These are phyloP conservation scores for Acleris sparsana DNA, from an alignment of 2,888 invertebrate species.

Conservation along the genomic window DNA sequence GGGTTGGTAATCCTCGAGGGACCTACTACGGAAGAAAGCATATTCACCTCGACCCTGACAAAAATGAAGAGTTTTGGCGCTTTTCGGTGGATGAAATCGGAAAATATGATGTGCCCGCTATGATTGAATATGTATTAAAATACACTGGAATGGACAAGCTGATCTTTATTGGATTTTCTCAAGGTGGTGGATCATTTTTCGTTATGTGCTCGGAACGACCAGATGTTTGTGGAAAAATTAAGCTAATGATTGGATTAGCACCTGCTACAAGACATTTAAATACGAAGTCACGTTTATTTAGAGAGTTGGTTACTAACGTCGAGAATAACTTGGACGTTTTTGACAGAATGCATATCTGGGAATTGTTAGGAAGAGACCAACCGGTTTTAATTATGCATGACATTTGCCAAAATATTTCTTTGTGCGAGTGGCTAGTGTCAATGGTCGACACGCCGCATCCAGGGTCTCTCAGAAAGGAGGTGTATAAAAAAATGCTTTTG, in stretches of 20 bases:
- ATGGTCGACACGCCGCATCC: slow-evolving; percentile 17
- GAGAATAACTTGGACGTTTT: slow-evolving; percentile 28
- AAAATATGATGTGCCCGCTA: slow-evolving; percentile 86
- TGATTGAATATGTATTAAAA: slow-evolving; percentile 23
- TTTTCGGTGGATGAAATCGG: slow-evolving; percentile 90
- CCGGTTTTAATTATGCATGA: neutral
- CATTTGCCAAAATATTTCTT: neutral
- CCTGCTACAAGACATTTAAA: slow-evolving; percentile 76
- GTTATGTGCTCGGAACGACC: slow-evolving; percentile 82
- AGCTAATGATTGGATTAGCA: slow-evolving; percentile 81
- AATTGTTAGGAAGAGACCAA: slow-evolving; percentile 23
- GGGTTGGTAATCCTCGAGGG: slow-evolving; percentile 32
- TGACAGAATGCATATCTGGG: slow-evolving; percentile 19
- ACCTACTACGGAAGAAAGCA: slow-evolving; percentile 76
- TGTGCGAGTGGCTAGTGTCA: slow-evolving; percentile 9
- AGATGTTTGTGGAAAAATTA: slow-evolving; percentile 83
- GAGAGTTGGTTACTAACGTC: slow-evolving; percentile 6
- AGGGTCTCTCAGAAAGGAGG: slow-evolving; percentile 7
- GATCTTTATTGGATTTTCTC: slow-evolving; percentile 85
- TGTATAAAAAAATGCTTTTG: neutral
- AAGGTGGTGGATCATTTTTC: slow-evolving; percentile 85
- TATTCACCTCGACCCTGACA: slow-evolving; percentile 48
- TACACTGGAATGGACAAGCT: slow-evolving; percentile 17
- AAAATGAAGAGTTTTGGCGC: slow-evolving; percentile 73
- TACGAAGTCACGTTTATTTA: slow-evolving; percentile 49